Conservation (phyloP, 1,140 invertebrate genomes). For the Lamellibrachia luymesi region DNA sequence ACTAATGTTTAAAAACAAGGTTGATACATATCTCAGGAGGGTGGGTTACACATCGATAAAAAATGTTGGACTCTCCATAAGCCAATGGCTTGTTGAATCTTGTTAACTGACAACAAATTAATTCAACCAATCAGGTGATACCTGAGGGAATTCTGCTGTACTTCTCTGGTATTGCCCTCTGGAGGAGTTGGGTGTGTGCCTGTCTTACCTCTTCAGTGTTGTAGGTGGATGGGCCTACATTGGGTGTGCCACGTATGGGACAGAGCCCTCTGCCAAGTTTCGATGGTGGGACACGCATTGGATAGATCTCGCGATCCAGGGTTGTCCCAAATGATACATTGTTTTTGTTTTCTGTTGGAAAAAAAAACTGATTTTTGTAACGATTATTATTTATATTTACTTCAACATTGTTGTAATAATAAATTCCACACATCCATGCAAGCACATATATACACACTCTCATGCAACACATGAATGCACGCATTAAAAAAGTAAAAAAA, state of each 20-base stretch:
- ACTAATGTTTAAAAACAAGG: no score
- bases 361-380: not conserved
- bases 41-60: no score
- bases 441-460: not conserved
- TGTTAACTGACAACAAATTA: no score
- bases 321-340: constrained; percentile 51
- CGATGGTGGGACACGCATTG: constrained; percentile 46
- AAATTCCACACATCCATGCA: no score
- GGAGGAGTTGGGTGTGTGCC: not conserved
- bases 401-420: not conserved
- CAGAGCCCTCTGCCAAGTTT: constrained; percentile 52
- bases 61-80: no score
- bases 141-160: no score
- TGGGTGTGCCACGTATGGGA: constrained; percentile 45
- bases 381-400: not conserved
- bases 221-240: constrained; percentile 50
- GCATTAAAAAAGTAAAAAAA: not conserved
- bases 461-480: not conserved
- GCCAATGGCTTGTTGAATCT: no score
- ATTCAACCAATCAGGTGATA: no score
- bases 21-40: no score
- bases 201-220: constrained; percentile 50
- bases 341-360: constrained; percentile 30
- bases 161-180: not conserved
- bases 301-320: constrained; percentile 48